Evolutionary conservation across 2,888 invertebrate genomes (phyloP).

Genomic region (Tethea ocularis): DNA sequence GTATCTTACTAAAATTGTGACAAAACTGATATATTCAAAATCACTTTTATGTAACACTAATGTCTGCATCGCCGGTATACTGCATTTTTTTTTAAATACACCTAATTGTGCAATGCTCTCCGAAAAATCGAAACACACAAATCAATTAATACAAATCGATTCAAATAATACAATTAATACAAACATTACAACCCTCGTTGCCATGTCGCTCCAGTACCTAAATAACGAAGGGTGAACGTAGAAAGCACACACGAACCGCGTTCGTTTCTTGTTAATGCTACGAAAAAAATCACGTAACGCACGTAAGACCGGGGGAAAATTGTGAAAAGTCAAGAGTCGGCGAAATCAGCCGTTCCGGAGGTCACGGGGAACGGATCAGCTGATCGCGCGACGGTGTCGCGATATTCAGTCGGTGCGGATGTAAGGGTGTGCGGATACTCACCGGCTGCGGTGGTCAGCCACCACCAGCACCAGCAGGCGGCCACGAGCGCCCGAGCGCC

Average conservation of each 20-base stretch:
- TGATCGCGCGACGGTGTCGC: conserved; percentile 41
- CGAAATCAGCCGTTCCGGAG: conserved; percentile 38
- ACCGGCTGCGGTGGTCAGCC: conserved; percentile 82
- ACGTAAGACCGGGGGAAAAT: conserved; percentile 42
- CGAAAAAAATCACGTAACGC: conserved; percentile 43
- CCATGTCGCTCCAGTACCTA: conserved; percentile 38
- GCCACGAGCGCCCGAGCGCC: conserved; percentile 83
- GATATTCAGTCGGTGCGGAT: conserved; percentile 12
- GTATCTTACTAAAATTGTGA: background rate
- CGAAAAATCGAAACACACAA: background rate
- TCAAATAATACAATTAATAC: conserved; percentile 48
- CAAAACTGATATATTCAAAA: background rate
- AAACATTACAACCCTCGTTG: conserved; percentile 46
- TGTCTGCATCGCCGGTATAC: background rate
- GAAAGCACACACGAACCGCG: conserved; percentile 47
- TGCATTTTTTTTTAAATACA: background rate
- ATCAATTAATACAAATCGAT: conserved; percentile 29
- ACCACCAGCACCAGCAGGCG: conserved; percentile 82
- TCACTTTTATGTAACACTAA: background rate
- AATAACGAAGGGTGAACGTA: conserved; percentile 45
- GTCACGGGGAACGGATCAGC: conserved; percentile 56
- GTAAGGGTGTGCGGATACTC: conserved; percentile 51
- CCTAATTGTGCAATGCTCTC: background rate
- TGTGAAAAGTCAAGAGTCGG: conserved; percentile 54
- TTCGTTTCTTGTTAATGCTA: conserved; percentile 47